Percentiles rank a stretch among this genome's conserved stretches.
Evolutionary conservation across 1,140 invertebrate genomes (phyloP).

Genomic region (Paracyclopina nana): DNA sequence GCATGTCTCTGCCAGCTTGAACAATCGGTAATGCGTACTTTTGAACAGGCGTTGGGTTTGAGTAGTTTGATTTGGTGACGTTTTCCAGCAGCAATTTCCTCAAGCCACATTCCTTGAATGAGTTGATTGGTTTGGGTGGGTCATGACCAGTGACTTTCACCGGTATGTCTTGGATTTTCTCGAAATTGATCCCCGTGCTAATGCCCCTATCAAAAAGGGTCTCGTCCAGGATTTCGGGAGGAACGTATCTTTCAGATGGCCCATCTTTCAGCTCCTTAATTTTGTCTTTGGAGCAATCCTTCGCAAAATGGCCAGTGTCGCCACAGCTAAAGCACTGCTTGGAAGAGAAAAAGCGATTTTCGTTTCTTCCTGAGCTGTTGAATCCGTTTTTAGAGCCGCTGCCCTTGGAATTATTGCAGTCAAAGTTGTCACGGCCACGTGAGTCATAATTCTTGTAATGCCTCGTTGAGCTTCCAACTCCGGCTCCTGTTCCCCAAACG

Average conservation of each 20-base stretch:
- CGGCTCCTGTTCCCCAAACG: too few species aligned
- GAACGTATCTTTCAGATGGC: background rate
- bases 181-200: background rate
- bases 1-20: constrained; percentile 53
- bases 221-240: background rate
- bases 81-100: constrained; percentile 48
- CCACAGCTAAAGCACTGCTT: too few species aligned
- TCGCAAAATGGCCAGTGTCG: too few species aligned
- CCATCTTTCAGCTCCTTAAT: too few species aligned
- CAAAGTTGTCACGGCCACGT: too few species aligned
- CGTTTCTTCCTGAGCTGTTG: too few species aligned
- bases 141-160: background rate
- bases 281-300: too few species aligned
- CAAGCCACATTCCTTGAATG: constrained; percentile 34
- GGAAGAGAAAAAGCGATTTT: too few species aligned
- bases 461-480: too few species aligned
- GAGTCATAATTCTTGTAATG: too few species aligned
- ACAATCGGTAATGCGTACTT: constrained; percentile 72
- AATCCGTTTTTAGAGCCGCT: too few species aligned
- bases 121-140: background rate
- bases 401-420: too few species aligned
- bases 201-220: background rate
- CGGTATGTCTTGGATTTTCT: background rate
- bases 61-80: constrained; percentile 56
- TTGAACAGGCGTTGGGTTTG: constrained; percentile 77